phyloP scores from a whole-genome alignment of 1,140 invertebrate genomes.

The Aleiodes sp. region DNA sequence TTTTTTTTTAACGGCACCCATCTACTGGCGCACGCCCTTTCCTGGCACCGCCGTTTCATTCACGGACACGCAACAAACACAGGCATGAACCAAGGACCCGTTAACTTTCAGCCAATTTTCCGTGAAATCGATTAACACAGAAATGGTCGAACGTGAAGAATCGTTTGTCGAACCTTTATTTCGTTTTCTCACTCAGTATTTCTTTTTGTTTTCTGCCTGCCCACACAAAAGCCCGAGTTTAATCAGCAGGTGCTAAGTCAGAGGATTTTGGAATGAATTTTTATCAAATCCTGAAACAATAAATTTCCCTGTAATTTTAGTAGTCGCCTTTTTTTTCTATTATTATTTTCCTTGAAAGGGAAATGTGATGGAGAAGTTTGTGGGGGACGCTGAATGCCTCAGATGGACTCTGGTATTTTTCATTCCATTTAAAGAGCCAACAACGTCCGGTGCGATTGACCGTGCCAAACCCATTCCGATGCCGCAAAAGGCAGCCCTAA shows the following conservation, averaged over 20 bases:
- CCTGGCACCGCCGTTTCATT: conserved; percentile 23
- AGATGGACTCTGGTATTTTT: neutral
- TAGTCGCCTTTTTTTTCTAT: too few species aligned
- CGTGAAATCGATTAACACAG: neutral
- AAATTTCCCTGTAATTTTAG: too few species aligned
- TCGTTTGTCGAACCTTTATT: neutral
- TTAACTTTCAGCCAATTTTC: conserved; percentile 24
- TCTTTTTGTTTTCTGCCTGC: too few species aligned
- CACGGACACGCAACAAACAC: too few species aligned
- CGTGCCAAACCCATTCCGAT: conserved; percentile 25
- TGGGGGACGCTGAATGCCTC: too few species aligned
- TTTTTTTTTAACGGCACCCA: conserved; percentile 12
- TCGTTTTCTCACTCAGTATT: too few species aligned
- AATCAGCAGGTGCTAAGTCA: too few species aligned
- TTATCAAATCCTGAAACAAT: too few species aligned
- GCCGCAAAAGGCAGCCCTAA: neutral
- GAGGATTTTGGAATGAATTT: too few species aligned
- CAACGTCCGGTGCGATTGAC: conserved; percentile 31
- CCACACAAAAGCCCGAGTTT: too few species aligned
- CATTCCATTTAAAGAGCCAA: conserved; percentile 29
- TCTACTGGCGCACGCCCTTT: conserved; percentile 27
- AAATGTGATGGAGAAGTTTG: too few species aligned
- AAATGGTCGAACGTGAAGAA: neutral
- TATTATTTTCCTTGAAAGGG: too few species aligned
- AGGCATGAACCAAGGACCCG: neutral